These are phyloP conservation scores for Odontesthes bonariensis DNA, from an alignment of 2,113 vertebrate species.

Conservation along the genomic window DNA sequence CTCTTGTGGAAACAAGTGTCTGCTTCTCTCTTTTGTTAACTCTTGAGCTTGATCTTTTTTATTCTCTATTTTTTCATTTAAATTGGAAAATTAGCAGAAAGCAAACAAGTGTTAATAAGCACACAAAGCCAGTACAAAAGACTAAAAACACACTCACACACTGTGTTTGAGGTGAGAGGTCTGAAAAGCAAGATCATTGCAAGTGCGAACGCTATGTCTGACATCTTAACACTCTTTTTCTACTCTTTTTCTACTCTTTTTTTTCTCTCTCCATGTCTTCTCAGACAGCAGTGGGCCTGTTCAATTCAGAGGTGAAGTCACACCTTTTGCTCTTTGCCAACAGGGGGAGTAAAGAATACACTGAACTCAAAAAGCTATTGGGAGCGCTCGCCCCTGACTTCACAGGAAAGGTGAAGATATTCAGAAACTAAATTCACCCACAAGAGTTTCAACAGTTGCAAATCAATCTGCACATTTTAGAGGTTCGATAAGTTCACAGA, in stretches of 20 bases:
- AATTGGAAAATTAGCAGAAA: background rate
- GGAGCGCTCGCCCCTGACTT: constrained; percentile 84
- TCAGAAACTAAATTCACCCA: background rate
- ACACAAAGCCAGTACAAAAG: background rate
- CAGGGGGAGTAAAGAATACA: constrained; percentile 82
- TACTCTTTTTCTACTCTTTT: background rate
- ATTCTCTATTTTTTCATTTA: background rate
- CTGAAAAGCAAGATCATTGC: background rate
- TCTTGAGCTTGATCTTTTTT: background rate
- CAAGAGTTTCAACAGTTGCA: background rate
- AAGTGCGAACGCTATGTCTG: background rate
- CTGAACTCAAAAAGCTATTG: constrained; percentile 74
- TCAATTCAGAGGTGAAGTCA: constrained; percentile 84
- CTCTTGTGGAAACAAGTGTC: background rate
- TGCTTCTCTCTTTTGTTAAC: constrained; percentile 4
- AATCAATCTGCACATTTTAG: background rate
- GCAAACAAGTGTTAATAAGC: background rate
- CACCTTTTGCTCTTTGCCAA: constrained; percentile 91
- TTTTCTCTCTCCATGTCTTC: constrained; percentile 5
- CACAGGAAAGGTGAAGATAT: constrained; percentile 84
- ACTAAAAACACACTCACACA: background rate
- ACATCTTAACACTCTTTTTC: background rate
- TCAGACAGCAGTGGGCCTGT: constrained; percentile 89
- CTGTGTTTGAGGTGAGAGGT: background rate
- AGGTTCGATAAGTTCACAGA: background rate